Evolutionary conservation across 1,140 invertebrate species (phyloP).

Genomic region (Penaeus indicus): DNA sequence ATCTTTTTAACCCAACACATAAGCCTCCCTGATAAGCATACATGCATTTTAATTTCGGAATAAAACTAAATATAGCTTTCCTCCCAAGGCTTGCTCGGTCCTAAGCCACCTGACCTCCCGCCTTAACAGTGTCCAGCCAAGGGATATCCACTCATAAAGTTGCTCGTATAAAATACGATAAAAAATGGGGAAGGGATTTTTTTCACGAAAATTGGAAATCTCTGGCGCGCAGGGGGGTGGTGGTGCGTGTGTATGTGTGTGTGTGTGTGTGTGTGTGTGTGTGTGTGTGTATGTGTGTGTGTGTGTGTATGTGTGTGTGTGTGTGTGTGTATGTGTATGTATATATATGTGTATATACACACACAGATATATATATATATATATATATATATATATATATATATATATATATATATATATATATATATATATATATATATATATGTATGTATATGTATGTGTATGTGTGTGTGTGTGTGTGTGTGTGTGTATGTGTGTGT

Average conservation of each 20-base stretch:
- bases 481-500: not conserved
- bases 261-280: conserved; percentile 11
- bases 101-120: too few species aligned
- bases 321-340: not conserved
- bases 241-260: not conserved
- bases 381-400: not conserved
- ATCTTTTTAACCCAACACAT: too few species aligned
- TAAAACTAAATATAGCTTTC: too few species aligned
- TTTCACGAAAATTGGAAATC: not conserved
- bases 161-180: too few species aligned
- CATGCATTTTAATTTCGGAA: too few species aligned
- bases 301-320: not conserved
- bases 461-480: not conserved
- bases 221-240: not conserved
- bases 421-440: not conserved
- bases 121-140: too few species aligned
- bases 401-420: not conserved
- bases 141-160: too few species aligned
- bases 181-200: too few species aligned
- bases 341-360: not conserved
- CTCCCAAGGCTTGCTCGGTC: too few species aligned
- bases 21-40: too few species aligned
- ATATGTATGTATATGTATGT: not conserved
- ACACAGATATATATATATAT: not conserved
- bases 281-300: not conserved